Base-by-base conservation (phyloP, 2,888 invertebrate species). In the Athalia rosae region DNA sequence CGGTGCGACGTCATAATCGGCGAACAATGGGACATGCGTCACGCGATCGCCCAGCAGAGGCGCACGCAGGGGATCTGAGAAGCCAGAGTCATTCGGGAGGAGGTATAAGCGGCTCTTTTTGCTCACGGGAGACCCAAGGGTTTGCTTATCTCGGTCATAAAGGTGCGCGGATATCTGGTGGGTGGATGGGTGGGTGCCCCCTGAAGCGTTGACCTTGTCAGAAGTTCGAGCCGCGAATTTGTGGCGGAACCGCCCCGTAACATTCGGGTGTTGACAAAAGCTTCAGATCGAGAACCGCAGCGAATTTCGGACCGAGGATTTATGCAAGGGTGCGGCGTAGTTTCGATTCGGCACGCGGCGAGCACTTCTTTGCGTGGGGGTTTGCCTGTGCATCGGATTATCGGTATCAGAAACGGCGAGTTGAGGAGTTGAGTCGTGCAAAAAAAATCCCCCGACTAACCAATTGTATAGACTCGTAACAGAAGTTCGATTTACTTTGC, bases 1-100 rank as follows among this genome's bases (percentile, higher is more conserved):
- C 78, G 79, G 79, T 79, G 77, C 82, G 81, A 83, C 81, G 82
- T 82, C 83, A 83, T 83, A 83, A 83, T 83, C 82, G 81, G 81
- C 80, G 79, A 83, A 83, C 83, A 83, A 83, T 83, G 83, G 82
- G 81, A 81, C 82, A 82, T 82, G 82, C 81, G 81, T 83, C 83
- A 82, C 80, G 80, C 77, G 77, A 78, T 78, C 67, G 79, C 63
- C 77, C 78, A 8, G 74, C 45, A 58, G 56, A 58, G 45, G 71
- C 50, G 43, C 43, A 43, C 56, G 50, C 56, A 41, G 50, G 58
- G 71, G 71, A 50, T 50, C 45, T 5, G 50, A 43, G 53, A 6
- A 53, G 53, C 53, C 11, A 28, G 58, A 71, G 71, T 71, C 43
- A n/a, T 45, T 43, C 43, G 58, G 50, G 71, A 58, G 43, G 7